Evolutionary conservation across 2,113 vertebrate genomes (phyloP).

Genomic region (Platysteira castanea): DNA sequence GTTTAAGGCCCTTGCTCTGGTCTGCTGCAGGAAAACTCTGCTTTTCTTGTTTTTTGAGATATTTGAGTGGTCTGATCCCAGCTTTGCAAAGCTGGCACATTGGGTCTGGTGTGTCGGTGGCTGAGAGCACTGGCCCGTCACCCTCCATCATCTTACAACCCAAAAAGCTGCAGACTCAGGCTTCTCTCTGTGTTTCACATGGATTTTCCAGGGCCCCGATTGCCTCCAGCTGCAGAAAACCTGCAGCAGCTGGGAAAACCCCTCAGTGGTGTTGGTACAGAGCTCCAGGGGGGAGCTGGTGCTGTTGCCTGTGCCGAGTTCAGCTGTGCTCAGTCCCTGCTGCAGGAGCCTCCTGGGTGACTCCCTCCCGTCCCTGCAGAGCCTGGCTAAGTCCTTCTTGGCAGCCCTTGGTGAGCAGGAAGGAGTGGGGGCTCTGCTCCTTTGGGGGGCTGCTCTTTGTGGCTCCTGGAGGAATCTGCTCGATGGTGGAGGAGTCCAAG

Average conservation of each 20-base stretch:
- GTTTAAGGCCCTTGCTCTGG: background rate
- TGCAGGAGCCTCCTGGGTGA: background rate
- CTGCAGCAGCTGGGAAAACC: background rate
- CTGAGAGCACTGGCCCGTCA: rapidly evolving
- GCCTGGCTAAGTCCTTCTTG: background rate
- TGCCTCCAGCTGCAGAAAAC: background rate
- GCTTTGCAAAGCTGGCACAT: rapidly evolving
- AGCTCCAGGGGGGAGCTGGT: background rate
- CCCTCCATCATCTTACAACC: background rate
- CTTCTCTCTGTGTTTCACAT: rapidly evolving
- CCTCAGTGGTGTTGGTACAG: background rate
- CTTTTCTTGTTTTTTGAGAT: background rate
- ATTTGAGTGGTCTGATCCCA: background rate
- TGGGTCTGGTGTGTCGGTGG: rapidly evolving
- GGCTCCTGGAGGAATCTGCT: background rate
- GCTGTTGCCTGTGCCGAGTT: background rate
- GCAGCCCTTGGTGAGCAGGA: background rate
- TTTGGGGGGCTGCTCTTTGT: background rate
- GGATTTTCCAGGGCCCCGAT: background rate
- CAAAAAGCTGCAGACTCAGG: background rate
- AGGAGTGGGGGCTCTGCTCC: background rate
- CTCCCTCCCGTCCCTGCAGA: background rate
- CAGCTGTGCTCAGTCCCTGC: rapidly evolving
- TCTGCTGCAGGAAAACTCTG: background rate
- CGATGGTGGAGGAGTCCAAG: rapidly evolving